Base-by-base conservation (phyloP, 2,888 invertebrate genomes). In the Ametastegia equiseti region DNA sequence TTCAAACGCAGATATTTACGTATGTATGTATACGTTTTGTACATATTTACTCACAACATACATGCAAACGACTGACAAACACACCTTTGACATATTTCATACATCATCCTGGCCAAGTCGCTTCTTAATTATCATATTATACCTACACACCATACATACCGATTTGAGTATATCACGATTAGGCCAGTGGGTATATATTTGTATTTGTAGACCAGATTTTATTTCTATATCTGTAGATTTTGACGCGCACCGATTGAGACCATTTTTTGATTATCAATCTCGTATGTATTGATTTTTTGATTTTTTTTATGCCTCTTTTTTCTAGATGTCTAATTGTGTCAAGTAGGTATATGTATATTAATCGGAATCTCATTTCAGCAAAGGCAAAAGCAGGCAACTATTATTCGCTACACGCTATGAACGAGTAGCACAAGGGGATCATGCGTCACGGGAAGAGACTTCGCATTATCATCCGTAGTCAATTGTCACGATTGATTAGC, bases 401-500 rank as follows among this genome's bases (percentile, higher is more conserved):
- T 30, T 15, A 30, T 60, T 15, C 60, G 30, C 6, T 60, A 60
- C 27, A 30, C 30, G 23, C 60, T 19, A 60, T 15, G 15, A 27
- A 11, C 11, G 23, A 13, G 23, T 60, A 60, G 6, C 27, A 23
- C 4, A 9, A 27, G 27, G 27, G 27, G 27, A 27, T 60, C 7
- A 2, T 36, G 7, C 36, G 36, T 65, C 36, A n/a, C 15, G 65
- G 27, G 23, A 15, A 67, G 19, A 9, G 36, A 67, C 65, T 60
- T 60, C 30, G 60, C 13, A 60, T 60, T 30, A 60, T 60, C 36
- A 39, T 67, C 39, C 39, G 67, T 15, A 60, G 13, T 71, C 71
- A 30, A 71, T 71, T 42, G 71, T 47, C 71, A 27, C 42, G 47
- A 47, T 45, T 71, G 27, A 71, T 71, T 71, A 71, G 45, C 71